These are phyloP conservation scores for Anguilla anguilla DNA, from an alignment of 2,797 vertebrate species.

Conservation along the genomic window DNA sequence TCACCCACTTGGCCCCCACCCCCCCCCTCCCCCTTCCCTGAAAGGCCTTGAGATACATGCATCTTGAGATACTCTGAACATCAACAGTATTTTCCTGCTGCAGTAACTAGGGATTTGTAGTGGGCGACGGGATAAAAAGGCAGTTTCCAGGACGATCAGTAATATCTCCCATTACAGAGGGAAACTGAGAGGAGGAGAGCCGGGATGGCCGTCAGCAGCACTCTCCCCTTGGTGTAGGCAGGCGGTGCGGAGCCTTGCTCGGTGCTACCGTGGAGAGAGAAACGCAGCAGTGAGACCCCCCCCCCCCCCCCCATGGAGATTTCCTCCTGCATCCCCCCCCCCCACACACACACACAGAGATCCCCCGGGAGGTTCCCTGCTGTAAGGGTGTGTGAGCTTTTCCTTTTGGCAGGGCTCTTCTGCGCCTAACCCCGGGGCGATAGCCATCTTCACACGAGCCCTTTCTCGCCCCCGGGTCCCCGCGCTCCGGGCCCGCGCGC, in stretches of 20 bases:
- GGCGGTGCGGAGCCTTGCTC: neutral
- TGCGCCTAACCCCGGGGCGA: constrained; percentile 8
- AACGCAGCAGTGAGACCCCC: neutral
- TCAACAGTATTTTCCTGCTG: constrained; percentile 31
- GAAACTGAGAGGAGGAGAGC: neutral
- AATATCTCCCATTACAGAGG: neutral
- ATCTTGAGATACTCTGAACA: neutral
- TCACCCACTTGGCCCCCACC: constrained; percentile 40
- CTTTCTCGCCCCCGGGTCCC: neutral
- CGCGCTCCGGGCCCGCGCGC: neutral
- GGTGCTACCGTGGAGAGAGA: constrained; percentile 32
- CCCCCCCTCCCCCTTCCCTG: constrained; percentile 5
- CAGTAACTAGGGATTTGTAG: constrained; percentile 36
- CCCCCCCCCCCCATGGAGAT: neutral
- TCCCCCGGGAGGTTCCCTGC: neutral
- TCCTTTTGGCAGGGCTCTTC: constrained; percentile 12
- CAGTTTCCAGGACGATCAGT: constrained; percentile 37
- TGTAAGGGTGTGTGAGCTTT: constrained; percentile 11
- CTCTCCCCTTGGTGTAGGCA: neutral
- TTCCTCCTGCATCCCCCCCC: constrained; percentile 13
- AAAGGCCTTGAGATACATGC: constrained; percentile 2
- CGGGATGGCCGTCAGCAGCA: neutral
- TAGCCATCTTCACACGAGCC: constrained; percentile 25
- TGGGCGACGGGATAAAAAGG: constrained; percentile 59
- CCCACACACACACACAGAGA: neutral